Percentiles rank a stretch among this genome's conserved stretches.
Evolutionary conservation across 2,797 vertebrate genomes (phyloP).

Genomic region (Kryptopterus vitreolus): DNA sequence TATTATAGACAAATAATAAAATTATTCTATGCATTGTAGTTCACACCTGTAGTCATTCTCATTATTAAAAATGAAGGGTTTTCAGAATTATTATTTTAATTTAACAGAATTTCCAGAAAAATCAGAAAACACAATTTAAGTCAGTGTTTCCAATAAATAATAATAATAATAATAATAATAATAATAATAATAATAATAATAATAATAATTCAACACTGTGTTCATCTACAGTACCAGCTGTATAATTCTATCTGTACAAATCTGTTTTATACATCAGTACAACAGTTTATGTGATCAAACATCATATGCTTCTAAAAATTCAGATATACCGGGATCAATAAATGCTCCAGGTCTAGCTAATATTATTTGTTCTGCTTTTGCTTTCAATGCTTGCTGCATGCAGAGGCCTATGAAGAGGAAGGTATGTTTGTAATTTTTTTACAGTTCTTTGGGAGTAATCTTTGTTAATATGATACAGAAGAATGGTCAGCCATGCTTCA

Average conservation of each 20-base stretch:
- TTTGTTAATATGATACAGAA: background rate
- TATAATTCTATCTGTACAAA: background rate
- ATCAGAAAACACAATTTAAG: background rate
- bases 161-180: background rate
- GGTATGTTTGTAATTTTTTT: conserved; percentile 68
- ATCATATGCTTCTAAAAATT: background rate
- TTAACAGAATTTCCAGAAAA: background rate
- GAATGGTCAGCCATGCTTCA: background rate
- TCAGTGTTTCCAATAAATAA: background rate
- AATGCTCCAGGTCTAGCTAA: conserved; percentile 59
- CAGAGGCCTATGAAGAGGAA: conserved; percentile 81
- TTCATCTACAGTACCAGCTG: background rate
- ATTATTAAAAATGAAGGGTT: background rate
- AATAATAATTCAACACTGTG: background rate
- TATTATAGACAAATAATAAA: background rate
- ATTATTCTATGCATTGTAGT: background rate
- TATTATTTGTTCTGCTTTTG: conserved; percentile 75
- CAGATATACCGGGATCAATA: background rate
- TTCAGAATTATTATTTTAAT: background rate
- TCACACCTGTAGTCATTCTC: background rate
- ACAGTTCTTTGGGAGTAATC: background rate
- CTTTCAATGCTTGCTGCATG: conserved; percentile 80
- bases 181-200: background rate
- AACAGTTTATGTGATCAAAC: background rate
- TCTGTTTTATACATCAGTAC: background rate